Conservation (phyloP, 2,113 vertebrate species). For the Corythaixoides concolor region DNA sequence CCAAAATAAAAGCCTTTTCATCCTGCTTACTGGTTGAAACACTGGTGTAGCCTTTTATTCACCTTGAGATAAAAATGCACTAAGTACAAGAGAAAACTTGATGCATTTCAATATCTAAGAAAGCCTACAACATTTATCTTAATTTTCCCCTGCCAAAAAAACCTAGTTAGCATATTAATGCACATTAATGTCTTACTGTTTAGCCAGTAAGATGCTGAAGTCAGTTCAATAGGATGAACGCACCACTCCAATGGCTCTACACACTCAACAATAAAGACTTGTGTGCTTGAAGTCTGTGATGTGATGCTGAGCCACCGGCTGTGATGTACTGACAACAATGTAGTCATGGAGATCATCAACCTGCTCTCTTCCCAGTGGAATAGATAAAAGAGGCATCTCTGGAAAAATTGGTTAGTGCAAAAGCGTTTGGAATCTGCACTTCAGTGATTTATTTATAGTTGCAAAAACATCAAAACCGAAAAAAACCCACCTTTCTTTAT, state of each 20-base stretch:
- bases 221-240: constrained; percentile 32
- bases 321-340: constrained; percentile 34
- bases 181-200: constrained; percentile 10
- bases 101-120: constrained; percentile 5
- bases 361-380: neutral
- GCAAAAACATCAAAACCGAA: neutral
- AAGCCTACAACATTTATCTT: constrained; percentile 12
- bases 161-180: constrained; percentile 54
- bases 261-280: constrained; percentile 8
- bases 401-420: constrained; percentile 27
- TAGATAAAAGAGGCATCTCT: constrained; percentile 28
- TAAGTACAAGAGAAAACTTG: neutral
- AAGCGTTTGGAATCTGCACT: constrained; percentile 16
- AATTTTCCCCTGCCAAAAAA: constrained; percentile 19
- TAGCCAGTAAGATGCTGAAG: constrained; percentile 24
- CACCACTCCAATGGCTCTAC: neutral
- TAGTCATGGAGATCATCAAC: constrained; percentile 59
- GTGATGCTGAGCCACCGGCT: constrained; percentile 34
- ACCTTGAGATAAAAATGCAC: neutral
- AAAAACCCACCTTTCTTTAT: neutral
- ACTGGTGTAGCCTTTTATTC: neutral
- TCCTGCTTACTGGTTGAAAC: neutral
- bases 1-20: neutral
- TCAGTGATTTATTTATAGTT: constrained; percentile 42
- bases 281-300: constrained; percentile 18